A percentile compares a stretch with the other conserved stretches of the same genome.
phyloP scores from a whole-genome alignment of 2,113 vertebrate genomes.

The Amblyornis subalaris region DNA sequence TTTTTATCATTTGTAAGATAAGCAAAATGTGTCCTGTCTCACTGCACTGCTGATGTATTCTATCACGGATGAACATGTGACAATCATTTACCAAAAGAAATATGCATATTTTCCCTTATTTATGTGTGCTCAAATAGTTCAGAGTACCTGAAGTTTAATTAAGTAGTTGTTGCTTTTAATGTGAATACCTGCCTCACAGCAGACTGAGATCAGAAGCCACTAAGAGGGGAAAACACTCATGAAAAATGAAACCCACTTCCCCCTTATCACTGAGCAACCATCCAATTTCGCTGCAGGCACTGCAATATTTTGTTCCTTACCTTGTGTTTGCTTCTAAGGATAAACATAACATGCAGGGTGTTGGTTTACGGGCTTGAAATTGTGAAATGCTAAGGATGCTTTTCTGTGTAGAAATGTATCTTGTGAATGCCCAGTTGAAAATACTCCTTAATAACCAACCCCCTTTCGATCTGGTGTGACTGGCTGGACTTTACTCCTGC shows the following conservation, averaged over 20 bases:
- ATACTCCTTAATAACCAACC: not conserved
- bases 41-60: not conserved
- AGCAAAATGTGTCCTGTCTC: not conserved
- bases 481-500: not conserved
- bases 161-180: not conserved
- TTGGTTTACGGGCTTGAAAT: not conserved
- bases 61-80: not conserved
- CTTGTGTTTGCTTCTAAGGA: not conserved
- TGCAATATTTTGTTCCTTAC: not conserved
- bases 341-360: not conserved
- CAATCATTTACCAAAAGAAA: not conserved
- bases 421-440: not conserved
- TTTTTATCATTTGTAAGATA: not conserved
- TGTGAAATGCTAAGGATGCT: not conserved
- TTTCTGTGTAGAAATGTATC: not conserved
- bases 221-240: not conserved
- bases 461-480: not conserved
- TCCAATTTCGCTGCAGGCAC: not conserved
- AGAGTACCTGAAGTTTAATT: not conserved
- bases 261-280: not conserved
- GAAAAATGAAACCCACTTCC: constrained; percentile 14
- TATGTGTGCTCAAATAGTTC: not conserved
- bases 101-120: not conserved
- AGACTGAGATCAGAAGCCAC: not conserved
- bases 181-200: not conserved